Percentiles rank a stretch among this genome's conserved stretches.
Conservation (phyloP, 2,888 invertebrate species). For the Yponomeuta sedellus region DNA sequence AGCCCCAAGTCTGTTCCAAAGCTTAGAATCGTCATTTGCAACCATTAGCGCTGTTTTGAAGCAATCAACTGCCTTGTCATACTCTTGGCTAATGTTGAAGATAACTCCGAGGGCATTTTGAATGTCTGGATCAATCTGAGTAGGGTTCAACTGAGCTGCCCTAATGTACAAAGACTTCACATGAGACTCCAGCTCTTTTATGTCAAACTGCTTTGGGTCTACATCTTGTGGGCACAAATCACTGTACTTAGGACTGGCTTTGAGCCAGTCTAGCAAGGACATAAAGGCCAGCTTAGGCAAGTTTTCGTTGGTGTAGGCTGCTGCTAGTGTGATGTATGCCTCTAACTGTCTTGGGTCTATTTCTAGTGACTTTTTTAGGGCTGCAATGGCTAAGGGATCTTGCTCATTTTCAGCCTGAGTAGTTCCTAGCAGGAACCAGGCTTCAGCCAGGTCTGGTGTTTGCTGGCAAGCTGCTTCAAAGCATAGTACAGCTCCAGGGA, state of each 20-base stretch:
- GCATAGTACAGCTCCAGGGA: slow-evolving; percentile 95
- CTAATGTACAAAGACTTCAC: slow-evolving; percentile 85
- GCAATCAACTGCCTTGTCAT: slow-evolving; percentile 97
- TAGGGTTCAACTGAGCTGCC: slow-evolving; percentile 86
- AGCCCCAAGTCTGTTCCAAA: slow-evolving; percentile 98
- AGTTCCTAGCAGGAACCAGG: slow-evolving; percentile 92
- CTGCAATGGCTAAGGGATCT: slow-evolving; percentile 94
- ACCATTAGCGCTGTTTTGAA: slow-evolving; percentile 93
- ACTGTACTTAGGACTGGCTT: slow-evolving; percentile 87
- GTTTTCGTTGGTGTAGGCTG: slow-evolving; percentile 97
- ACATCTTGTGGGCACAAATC: slow-evolving; percentile 79
- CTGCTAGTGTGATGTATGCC: slow-evolving; percentile 93
- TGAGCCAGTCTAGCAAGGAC: slow-evolving; percentile 86
- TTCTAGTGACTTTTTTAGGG: slow-evolving; percentile 88
- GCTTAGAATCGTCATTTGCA: slow-evolving; percentile 86
- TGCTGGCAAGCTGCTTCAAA: slow-evolving; percentile 97
- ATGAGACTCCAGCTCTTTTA: slow-evolving; percentile 72
- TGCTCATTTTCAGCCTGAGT: slow-evolving; percentile 99
- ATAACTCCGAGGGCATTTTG: slow-evolving; percentile 96
- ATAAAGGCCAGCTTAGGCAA: slow-evolving; percentile 92
- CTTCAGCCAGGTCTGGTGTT: slow-evolving; percentile 84
- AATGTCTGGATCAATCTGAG: slow-evolving; percentile 89
- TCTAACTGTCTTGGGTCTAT: slow-evolving; percentile 87
- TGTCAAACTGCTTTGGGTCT: slow-evolving; percentile 52
- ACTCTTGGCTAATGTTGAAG: slow-evolving; percentile 95